These are phyloP conservation scores for Pogonocichla stellata DNA, from an alignment of 2,113 vertebrate genomes.

Conservation along the genomic window DNA sequence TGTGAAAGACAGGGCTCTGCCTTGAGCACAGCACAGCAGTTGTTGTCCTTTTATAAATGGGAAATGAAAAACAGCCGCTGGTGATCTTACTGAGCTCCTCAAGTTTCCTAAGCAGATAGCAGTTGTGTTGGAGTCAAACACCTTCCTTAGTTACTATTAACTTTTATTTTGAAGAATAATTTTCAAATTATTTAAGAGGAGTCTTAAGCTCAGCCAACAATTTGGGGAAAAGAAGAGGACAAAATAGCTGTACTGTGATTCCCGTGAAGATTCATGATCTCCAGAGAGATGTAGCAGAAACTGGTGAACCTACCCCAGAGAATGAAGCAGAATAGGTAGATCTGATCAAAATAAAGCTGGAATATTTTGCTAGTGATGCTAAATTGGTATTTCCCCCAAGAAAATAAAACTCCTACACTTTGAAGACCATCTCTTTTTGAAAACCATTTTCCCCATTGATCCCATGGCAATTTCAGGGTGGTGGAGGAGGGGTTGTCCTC, in stretches of 20 bases:
- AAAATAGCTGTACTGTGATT: neutral
- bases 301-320: neutral
- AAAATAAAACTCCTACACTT: neutral
- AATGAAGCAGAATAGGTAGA: neutral
- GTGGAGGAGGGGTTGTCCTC: neutral
- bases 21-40: neutral
- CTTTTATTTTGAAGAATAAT: neutral
- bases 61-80: neutral
- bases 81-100: neutral
- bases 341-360: neutral
- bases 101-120: neutral
- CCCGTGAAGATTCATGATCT: neutral
- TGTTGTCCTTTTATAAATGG: neutral
- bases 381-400: neutral
- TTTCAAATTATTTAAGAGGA: neutral
- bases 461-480: neutral
- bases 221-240: neutral
- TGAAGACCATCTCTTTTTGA: fast-evolving
- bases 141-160: neutral
- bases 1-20: neutral
- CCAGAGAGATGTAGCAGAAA: neutral
- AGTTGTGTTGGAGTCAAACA: neutral
- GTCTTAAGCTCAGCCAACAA: neutral
- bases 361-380: neutral
- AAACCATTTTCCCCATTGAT: neutral